Evolutionary conservation across 2,797 vertebrate genomes (phyloP).

Genomic region (Melanogrammus aeglefinus): DNA sequence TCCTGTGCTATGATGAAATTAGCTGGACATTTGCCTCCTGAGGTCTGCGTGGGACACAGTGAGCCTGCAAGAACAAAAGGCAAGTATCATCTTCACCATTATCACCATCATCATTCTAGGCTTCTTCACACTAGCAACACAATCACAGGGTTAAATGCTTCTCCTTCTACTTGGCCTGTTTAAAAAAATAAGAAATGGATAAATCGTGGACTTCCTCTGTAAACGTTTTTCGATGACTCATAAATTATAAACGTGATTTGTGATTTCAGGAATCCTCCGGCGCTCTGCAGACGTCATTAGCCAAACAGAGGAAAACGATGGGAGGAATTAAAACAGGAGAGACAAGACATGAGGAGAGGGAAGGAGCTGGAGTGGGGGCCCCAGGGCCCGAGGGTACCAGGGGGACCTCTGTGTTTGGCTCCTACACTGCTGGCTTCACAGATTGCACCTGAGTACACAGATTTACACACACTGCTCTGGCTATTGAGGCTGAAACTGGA

Average conservation of each 20-base stretch:
- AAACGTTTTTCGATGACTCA: conserved; percentile 3
- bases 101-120: conserved; percentile 17
- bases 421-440: conserved; percentile 69
- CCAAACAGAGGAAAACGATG: neutral
- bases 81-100: conserved; percentile 23
- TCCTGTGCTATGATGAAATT: conserved; percentile 54
- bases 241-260: neutral
- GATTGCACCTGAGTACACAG: conserved; percentile 79
- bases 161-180: neutral
- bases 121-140: neutral
- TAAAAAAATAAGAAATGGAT: neutral
- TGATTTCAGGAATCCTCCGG: neutral
- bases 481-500: conserved; percentile 59
- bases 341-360: conserved; percentile 1
- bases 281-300: neutral
- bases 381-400: conserved; percentile 16
- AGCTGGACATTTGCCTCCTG: conserved; percentile 48
- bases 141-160: neutral
- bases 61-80: neutral
- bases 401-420: conserved; percentile 59
- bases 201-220: neutral
- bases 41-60: conserved; percentile 40
- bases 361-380: neutral
- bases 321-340: conserved; percentile 11
- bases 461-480: conserved; percentile 69